A percentile compares a stretch with the other conserved stretches of the same genome.
Evolutionary conservation across 2,888 invertebrate species (phyloP).

Genomic region (Euzophera pinguis): DNA sequence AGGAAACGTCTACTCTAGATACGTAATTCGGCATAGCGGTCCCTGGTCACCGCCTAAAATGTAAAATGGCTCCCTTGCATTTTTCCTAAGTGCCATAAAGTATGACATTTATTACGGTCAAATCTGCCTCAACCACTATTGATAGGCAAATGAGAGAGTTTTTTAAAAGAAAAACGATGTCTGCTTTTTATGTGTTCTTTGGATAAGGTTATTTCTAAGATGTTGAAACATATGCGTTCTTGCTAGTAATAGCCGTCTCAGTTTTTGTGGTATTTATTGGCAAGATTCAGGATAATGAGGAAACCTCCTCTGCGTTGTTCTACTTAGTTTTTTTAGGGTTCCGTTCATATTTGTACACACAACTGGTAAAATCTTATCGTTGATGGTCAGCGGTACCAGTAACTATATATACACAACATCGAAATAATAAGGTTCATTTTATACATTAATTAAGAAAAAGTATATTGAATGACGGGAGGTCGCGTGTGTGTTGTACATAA

Average conservation of each 20-base stretch:
- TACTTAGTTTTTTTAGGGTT: too few relatives aligned
- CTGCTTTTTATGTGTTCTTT: constrained; percentile 78
- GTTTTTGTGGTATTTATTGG: constrained; percentile 38
- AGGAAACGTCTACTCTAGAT: constrained; percentile 70
- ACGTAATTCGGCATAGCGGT: constrained; percentile 70
- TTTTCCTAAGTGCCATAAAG: constrained; percentile 78
- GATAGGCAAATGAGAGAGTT: constrained; percentile 80
- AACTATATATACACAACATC: too few relatives aligned
- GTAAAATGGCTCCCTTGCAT: constrained; percentile 79
- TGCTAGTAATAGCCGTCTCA: constrained; percentile 47
- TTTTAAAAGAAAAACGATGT: constrained; percentile 80
- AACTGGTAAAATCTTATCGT: too few relatives aligned
- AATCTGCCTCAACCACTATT: constrained; percentile 79
- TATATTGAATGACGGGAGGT: too few relatives aligned
- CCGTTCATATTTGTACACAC: too few relatives aligned
- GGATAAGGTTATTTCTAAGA: constrained; percentile 70
- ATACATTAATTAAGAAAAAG: too few relatives aligned
- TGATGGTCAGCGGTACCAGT: too few relatives aligned
- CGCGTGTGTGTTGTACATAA: too few relatives aligned
- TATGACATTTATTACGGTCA: constrained; percentile 80
- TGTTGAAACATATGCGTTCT: constrained; percentile 54
- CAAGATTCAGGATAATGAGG: constrained; percentile 1
- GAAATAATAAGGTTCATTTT: too few relatives aligned
- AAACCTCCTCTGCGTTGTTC: too few relatives aligned
- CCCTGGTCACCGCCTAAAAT: constrained; percentile 74